phyloP scores from a whole-genome alignment of 2,888 invertebrate species.

The Sussaba pulchella region DNA sequence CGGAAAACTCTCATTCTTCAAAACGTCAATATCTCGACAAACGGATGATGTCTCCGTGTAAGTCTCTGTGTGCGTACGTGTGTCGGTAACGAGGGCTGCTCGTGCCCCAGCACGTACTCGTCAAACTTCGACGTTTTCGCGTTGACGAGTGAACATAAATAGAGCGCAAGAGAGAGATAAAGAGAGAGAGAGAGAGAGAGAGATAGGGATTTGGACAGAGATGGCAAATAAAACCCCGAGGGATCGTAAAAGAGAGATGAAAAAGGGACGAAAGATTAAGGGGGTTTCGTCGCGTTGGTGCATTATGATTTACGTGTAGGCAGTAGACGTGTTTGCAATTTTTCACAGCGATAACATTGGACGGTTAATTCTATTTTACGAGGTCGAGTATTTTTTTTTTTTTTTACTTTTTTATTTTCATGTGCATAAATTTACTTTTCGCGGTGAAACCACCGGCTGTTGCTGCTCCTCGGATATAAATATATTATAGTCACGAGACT shows the following conservation, averaged over 20 bases:
- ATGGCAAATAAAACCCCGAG: constrained; percentile 9
- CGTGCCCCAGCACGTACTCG: constrained; percentile 38
- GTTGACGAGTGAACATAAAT: constrained; percentile 32
- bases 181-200: background rate
- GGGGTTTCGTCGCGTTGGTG: constrained; percentile 1
- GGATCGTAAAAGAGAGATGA: no score
- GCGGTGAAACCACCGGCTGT: background rate
- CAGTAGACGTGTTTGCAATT: constrained; percentile 10
- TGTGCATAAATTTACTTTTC: constrained; percentile 46
- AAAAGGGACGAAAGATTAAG: background rate
- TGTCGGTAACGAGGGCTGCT: constrained; percentile 21
- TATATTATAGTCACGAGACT: background rate
- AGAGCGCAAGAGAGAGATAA: background rate
- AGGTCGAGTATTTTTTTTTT: constrained; percentile 31
- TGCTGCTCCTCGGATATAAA: background rate
- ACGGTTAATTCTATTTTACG: constrained; percentile 52
- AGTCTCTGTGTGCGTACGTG: background rate
- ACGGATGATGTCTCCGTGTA: background rate
- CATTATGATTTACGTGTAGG: background rate
- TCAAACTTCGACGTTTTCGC: constrained; percentile 36
- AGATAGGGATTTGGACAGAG: background rate
- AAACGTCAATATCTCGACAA: constrained; percentile 31
- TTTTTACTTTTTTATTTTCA: background rate
- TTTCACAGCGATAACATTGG: constrained; percentile 36
- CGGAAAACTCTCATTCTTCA: constrained; percentile 4